A percentile compares a stretch with the other conserved stretches of the same genome.
Evolutionary conservation across 2,888 invertebrate species (phyloP).

Genomic region (Acleris emargana): DNA sequence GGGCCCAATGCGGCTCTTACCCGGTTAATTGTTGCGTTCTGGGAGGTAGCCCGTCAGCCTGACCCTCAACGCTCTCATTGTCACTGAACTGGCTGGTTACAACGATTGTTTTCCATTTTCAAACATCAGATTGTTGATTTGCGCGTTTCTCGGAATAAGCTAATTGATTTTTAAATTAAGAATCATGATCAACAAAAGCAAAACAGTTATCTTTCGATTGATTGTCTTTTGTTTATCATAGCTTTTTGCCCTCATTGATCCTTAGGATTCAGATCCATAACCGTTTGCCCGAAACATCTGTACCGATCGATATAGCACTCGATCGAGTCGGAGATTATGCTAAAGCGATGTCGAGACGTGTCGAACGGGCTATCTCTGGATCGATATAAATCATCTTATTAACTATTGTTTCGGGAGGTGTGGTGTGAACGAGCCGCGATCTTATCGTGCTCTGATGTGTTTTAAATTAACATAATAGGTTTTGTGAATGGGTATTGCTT

Average conservation of each 20-base stretch:
- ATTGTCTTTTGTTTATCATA: not conserved
- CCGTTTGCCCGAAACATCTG: slow-evolving; percentile 65
- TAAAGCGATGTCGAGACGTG: slow-evolving; percentile 81
- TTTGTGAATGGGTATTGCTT: slow-evolving; percentile 81
- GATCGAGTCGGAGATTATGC: slow-evolving; percentile 79
- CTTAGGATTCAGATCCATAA: slow-evolving; percentile 31
- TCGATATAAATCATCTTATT: slow-evolving; percentile 84
- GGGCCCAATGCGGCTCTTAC: slow-evolving; percentile 72
- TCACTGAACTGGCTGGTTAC: slow-evolving; percentile 48
- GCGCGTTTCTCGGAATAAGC: slow-evolving; percentile 19
- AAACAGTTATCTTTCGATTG: slow-evolving; percentile 4
- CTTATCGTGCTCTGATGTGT: slow-evolving; percentile 78
- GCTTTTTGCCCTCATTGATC: slow-evolving; percentile 27
- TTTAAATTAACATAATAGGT: slow-evolving; percentile 84
- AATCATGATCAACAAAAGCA: slow-evolving; percentile 1
- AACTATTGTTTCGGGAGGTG: slow-evolving; percentile 84
- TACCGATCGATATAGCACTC: slow-evolving; percentile 73
- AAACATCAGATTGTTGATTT: slow-evolving; percentile 33
- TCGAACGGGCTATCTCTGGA: slow-evolving; percentile 74
- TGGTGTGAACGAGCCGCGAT: slow-evolving; percentile 81
- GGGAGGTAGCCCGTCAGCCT: slow-evolving; percentile 69
- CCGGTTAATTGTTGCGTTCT: slow-evolving; percentile 78
- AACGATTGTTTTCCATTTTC: slow-evolving; percentile 38
- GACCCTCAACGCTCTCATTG: slow-evolving; percentile 50
- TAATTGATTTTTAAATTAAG: too few relatives aligned